Conservation (phyloP, 2,888 invertebrate species). For the Escarpia spicata region DNA sequence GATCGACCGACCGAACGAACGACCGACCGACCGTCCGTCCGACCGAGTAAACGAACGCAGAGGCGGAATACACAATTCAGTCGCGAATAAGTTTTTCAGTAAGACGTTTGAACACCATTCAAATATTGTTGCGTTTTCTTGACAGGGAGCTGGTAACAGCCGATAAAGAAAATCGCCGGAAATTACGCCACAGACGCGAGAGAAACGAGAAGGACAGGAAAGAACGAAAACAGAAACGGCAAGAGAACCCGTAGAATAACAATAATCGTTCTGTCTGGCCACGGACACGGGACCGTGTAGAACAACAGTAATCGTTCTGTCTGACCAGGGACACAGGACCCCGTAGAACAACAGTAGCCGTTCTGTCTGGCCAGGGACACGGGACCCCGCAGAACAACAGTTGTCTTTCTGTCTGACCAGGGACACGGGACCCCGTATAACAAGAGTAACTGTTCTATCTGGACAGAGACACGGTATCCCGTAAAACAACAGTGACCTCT, state of each 20-base stretch:
- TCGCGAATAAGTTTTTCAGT: not conserved
- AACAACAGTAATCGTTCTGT: not conserved
- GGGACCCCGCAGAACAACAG: not conserved
- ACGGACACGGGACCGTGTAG: not conserved
- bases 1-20: too few species aligned
- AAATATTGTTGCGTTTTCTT: not conserved
- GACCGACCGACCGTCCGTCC: too few species aligned
- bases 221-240: not conserved
- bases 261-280: not conserved
- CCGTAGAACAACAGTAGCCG: not conserved
- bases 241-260: not conserved
- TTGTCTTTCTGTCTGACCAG: not conserved
- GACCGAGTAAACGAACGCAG: too few species aligned
- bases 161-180: constrained; percentile 26
- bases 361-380: not conserved
- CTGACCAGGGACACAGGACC: not conserved
- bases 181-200: constrained; percentile 17
- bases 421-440: not conserved
- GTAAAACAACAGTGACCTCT: too few species aligned
- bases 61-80: too few species aligned
- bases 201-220: not conserved
- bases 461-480: not conserved
- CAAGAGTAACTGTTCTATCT: not conserved
- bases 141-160: constrained; percentile 25
- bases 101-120: not conserved